Conservation (phyloP, 2,888 invertebrate genomes). For the Rhodophaea formosa region DNA sequence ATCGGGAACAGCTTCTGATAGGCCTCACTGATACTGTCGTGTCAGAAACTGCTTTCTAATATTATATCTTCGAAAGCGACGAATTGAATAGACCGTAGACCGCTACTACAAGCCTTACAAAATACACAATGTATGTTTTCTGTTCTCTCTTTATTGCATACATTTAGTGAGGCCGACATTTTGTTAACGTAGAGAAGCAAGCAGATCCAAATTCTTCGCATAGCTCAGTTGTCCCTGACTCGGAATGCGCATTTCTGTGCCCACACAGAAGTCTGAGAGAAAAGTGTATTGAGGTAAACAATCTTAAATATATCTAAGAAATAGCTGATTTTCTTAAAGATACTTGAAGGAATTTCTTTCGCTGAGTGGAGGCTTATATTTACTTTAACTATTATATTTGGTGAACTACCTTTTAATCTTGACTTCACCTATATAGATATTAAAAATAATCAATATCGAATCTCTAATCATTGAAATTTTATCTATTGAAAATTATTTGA, state of each 20-base stretch:
- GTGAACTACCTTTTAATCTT: background rate
- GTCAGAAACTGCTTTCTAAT: too few species aligned
- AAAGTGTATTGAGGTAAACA: constrained; percentile 1
- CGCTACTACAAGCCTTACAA: background rate
- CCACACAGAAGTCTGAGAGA: background rate
- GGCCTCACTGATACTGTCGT: too few species aligned
- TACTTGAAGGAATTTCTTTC: background rate
- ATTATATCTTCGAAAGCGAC: too few species aligned
- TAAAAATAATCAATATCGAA: background rate
- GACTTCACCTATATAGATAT: background rate
- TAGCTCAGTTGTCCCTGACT: constrained; percentile 4
- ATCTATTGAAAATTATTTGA: too few species aligned
- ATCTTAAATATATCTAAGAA: constrained; percentile 2
- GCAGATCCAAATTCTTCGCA: constrained; percentile 12
- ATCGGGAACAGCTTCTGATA: too few species aligned
- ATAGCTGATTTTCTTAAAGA: background rate
- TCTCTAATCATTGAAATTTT: too few species aligned
- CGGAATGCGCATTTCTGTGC: constrained; percentile 2
- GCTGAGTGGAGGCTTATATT: background rate
- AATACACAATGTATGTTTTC: background rate
- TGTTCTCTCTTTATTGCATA: background rate
- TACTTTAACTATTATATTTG: background rate
- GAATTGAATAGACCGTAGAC: too few species aligned
- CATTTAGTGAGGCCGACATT: background rate
- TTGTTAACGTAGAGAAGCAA: background rate